These are phyloP conservation scores for Cyrtodaria siliqua DNA, from an alignment of 2,888 invertebrate genomes.

Conservation along the genomic window DNA sequence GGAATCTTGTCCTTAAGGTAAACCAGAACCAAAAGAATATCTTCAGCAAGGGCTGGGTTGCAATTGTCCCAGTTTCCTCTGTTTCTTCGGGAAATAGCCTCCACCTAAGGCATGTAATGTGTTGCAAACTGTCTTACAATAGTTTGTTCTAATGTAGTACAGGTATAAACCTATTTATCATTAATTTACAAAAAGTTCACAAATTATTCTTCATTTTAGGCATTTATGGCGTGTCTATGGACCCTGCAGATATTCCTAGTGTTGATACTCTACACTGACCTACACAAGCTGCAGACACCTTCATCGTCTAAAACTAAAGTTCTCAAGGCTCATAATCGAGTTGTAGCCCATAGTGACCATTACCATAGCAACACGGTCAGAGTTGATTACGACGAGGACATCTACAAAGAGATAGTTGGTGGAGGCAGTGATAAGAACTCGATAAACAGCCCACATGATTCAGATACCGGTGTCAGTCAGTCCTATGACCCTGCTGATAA, in stretches of 20 bases:
- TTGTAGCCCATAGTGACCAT: neutral
- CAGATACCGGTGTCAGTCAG: neutral
- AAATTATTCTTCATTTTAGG: conserved; percentile 74
- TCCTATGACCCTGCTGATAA: conserved; percentile 39
- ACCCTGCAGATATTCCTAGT: conserved; percentile 70
- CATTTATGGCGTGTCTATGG: conserved; percentile 86
- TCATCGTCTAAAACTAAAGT: neutral
- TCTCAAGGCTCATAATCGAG: neutral
- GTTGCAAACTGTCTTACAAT: too few species aligned
- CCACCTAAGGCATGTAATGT: too few species aligned
- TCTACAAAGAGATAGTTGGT: conserved; percentile 36
- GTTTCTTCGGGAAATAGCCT: too few species aligned
- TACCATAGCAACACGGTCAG: conserved; percentile 3
- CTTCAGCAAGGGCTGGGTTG: too few species aligned
- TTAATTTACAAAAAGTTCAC: too few species aligned
- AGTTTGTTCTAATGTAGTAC: too few species aligned
- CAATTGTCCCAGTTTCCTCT: too few species aligned
- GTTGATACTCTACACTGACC: conserved; percentile 74
- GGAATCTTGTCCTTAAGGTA: too few species aligned
- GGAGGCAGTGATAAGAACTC: conserved; percentile 18
- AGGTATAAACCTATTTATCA: too few species aligned
- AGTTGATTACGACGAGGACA: conserved; percentile 51
- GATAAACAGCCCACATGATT: conserved; percentile 22
- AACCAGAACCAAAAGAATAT: too few species aligned
- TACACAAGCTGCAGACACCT: conserved; percentile 40